Evolutionary conservation across 2,888 invertebrate genomes (phyloP), one percentile per base, ranked within the genome.

Genomic region (Ypsolopha sequella): DNA sequence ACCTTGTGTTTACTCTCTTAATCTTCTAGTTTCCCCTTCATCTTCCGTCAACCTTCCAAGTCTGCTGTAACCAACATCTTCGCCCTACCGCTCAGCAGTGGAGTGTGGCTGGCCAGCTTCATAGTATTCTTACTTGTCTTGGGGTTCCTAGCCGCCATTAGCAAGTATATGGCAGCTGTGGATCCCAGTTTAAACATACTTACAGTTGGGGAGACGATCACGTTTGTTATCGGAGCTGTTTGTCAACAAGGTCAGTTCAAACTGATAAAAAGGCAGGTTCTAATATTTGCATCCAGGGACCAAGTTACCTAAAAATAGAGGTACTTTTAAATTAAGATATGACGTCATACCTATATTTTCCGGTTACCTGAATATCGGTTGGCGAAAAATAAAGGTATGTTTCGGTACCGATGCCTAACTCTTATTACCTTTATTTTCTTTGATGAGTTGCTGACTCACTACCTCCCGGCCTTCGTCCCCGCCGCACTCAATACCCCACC

Each of bases 21-120:
- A 24, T 24, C 24, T 24, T 24, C 24, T 24, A 88, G 90, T 33
- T 84, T 88, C 0, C 81, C 88, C 3, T 85, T 90, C 52, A 80
- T 91, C 64, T 91, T 91, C 68, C 88, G 89, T 0, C 91, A 91
- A 65, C 91, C 91, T 1, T 74, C 89, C 2, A 79, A 89, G 11
- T 89, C 91, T 0, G 85, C 89, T 0, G 89, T 91, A 39, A 77
- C 82, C 39, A 91, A 91, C 66, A 89, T 91, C 56, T 91, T 90
- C 67, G 63, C 88, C 46, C 71, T 90, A 67, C 90, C 91, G 50
- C 90, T 91, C 69, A 79, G 81, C 56, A 60, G 67, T 53, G 85
- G 86, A 54, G 90, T 91, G 57, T 91, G 91, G 91, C 61, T 77
- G 24, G 80, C 75, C 13, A 52, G 61, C 52, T 68, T 52, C 66